These are phyloP conservation scores for Leucopternis melanops DNA, from an alignment of 2,113 vertebrate genomes.

Conservation along the genomic window DNA sequence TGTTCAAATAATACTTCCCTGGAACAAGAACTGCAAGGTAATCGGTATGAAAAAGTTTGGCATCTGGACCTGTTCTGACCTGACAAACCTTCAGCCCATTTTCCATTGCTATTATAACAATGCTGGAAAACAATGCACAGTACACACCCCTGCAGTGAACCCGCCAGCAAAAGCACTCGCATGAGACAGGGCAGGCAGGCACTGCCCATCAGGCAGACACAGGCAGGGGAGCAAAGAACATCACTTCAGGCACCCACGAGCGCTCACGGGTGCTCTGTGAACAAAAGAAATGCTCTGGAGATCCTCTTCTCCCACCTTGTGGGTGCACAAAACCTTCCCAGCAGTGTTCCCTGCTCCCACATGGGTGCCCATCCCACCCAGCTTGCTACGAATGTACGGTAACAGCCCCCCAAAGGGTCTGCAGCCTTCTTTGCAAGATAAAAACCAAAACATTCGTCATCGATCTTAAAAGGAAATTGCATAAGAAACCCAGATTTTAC, in stretches of 20 bases:
- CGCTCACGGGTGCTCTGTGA: fast-evolving
- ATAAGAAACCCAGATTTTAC: neutral
- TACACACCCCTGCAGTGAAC: neutral
- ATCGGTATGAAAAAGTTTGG: neutral
- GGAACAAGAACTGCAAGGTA: neutral
- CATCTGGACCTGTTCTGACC: neutral
- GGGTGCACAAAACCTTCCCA: neutral
- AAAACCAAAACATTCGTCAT: fast-evolving
- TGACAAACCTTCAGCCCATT: neutral
- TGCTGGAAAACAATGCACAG: neutral
- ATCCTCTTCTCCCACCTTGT: neutral
- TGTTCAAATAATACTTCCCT: neutral
- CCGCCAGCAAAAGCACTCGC: fast-evolving
- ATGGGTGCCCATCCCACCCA: fast-evolving
- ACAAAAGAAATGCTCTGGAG: fast-evolving
- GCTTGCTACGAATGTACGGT: fast-evolving
- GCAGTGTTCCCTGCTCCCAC: neutral
- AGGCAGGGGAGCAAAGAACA: neutral
- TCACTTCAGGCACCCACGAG: neutral
- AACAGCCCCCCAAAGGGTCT: neutral
- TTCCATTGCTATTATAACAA: neutral
- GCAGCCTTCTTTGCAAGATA: neutral
- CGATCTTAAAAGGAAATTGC: neutral
- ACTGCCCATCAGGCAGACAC: neutral
- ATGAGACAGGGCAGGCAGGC: neutral